Percentiles rank a stretch among this genome's conserved stretches.
Conservation (phyloP, 2,113 vertebrate species). For the Tricholaema leucomelas region DNA sequence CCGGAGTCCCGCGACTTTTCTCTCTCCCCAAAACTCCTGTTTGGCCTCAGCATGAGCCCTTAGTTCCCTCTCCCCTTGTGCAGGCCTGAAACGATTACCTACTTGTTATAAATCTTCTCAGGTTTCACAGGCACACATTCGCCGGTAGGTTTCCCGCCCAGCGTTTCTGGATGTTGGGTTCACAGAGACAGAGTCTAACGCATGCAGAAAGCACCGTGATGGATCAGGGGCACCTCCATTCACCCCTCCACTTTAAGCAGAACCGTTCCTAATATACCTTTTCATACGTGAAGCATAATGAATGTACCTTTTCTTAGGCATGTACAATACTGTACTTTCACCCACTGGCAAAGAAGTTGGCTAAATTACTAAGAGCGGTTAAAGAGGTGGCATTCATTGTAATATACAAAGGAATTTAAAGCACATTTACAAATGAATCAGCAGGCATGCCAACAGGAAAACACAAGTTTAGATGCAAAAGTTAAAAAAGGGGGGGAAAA, state of each 20-base stretch:
- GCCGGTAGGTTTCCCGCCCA: conserved; percentile 61
- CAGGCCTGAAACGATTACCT: conserved; percentile 81
- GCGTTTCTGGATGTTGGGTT: conserved; percentile 43
- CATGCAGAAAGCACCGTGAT: conserved; percentile 45
- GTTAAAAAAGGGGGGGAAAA: background rate
- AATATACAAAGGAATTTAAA: conserved; percentile 72
- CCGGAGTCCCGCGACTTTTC: conserved; percentile 56
- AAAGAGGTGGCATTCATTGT: conserved; percentile 70
- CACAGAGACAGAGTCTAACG: conserved; percentile 47
- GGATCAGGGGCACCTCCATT: conserved; percentile 52
- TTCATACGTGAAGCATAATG: conserved; percentile 63
- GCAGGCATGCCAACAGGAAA: conserved; percentile 60
- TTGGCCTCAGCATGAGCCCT: conserved; percentile 73
- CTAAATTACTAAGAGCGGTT: conserved; percentile 67
- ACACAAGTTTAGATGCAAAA: conserved; percentile 53
- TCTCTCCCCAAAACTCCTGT: conserved; percentile 43
- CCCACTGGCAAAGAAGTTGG: conserved; percentile 66
- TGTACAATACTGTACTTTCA: conserved; percentile 73
- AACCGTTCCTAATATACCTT: conserved; percentile 60
- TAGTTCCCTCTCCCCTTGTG: conserved; percentile 52
- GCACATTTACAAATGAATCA: conserved; percentile 69
- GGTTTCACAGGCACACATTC: conserved; percentile 80
- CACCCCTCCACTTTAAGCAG: conserved; percentile 57
- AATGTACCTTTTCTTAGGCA: conserved; percentile 70
- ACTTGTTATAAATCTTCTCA: conserved; percentile 86